Percentiles rank a stretch among this genome's conserved stretches.
Conservation (phyloP, 1,140 invertebrate species). For the Dinoponera quadriceps region DNA sequence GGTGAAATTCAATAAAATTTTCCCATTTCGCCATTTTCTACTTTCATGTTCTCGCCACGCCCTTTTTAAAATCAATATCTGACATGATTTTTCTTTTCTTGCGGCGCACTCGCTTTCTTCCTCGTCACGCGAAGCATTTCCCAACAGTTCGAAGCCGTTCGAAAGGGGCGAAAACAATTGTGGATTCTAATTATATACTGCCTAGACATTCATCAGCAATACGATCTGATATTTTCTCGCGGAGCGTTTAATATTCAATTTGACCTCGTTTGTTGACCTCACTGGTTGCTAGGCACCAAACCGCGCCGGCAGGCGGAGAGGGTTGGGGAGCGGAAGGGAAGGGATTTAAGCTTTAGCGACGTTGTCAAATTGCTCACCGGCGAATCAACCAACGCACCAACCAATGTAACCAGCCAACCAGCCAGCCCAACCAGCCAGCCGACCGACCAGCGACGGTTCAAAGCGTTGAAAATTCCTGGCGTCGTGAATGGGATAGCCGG, state of each 20-base stretch:
- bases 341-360: conserved; percentile 64
- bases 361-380: conserved; percentile 63
- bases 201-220: conserved; percentile 14
- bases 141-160: background rate
- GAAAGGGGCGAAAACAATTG: background rate
- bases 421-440: conserved; percentile 27
- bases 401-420: background rate
- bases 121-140: no score
- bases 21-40: no score
- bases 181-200: background rate
- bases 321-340: background rate
- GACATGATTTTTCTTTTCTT: no score
- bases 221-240: conserved; percentile 50
- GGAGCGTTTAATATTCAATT: conserved; percentile 50
- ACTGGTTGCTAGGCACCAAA: conserved; percentile 71
- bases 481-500: background rate
- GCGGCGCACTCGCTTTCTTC: no score
- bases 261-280: conserved; percentile 76
- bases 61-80: no score
- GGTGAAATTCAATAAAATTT: no score
- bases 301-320: conserved; percentile 14
- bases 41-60: no score
- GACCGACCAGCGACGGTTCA: background rate
- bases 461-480: conserved; percentile 22
- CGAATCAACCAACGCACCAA: background rate